phyloP scores from a whole-genome alignment of 2,797 vertebrate species.

The Crocidura indochinensis region DNA sequence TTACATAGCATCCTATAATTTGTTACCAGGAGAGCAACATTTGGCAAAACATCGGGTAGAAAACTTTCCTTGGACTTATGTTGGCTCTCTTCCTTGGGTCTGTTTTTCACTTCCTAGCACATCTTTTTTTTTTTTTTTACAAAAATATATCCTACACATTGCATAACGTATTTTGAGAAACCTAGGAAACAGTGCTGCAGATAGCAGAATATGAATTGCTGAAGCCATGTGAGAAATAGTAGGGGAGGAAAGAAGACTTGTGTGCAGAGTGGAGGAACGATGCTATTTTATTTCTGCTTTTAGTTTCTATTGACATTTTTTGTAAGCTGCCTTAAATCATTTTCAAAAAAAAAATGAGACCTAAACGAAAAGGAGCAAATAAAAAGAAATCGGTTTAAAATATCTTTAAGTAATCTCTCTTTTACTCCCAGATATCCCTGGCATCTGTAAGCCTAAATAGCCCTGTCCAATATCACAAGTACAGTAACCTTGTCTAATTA shows the following conservation, averaged over 20 bases:
- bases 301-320: neutral
- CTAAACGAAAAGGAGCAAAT: constrained; percentile 20
- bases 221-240: neutral
- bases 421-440: neutral
- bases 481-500: no score
- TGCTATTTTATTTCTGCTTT: constrained; percentile 22
- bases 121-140: neutral
- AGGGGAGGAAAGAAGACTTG: neutral
- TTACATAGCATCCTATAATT: constrained; percentile 16
- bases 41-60: constrained; percentile 44
- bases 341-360: neutral
- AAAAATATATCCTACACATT: constrained; percentile 28
- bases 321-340: constrained; percentile 35
- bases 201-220: neutral
- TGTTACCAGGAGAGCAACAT: constrained; percentile 35
- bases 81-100: constrained; percentile 49
- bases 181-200: neutral
- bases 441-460: no score
- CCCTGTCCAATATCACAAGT: no score
- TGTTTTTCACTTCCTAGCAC: constrained; percentile 28
- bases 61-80: constrained; percentile 41
- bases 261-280: neutral
- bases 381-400: neutral
- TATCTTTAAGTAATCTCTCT: neutral
- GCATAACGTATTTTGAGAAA: constrained; percentile 54